Evolutionary conservation across 2,113 vertebrate genomes (phyloP).

Genomic region (Prietella phreatophila): DNA sequence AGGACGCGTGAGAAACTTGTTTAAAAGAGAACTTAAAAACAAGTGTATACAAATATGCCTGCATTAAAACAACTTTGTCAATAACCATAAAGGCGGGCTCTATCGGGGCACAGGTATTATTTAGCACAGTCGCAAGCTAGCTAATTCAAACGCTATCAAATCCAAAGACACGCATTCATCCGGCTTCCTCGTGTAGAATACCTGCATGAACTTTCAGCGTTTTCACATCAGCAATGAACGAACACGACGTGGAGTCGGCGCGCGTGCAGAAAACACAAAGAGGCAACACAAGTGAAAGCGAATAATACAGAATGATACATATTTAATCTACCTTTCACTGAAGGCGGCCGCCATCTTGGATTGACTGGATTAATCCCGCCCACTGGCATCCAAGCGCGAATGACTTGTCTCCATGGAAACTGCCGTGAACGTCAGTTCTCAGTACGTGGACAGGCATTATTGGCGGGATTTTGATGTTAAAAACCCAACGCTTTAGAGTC

Average conservation of each 20-base stretch:
- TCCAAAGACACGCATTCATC: constrained; percentile 42
- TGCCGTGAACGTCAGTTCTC: not conserved
- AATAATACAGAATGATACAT: not conserved
- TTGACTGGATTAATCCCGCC: constrained; percentile 42
- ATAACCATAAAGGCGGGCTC: not conserved
- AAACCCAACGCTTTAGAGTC: not conserved
- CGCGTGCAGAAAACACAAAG: not conserved
- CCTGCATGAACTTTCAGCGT: not conserved
- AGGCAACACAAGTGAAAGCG: not conserved
- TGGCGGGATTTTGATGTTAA: not conserved
- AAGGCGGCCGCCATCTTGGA: constrained; percentile 57
- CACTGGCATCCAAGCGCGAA: constrained; percentile 18
- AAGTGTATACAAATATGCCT: not conserved
- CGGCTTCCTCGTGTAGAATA: constrained; percentile 14
- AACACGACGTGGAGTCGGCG: not conserved
- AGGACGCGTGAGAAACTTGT: not conserved
- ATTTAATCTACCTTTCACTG: constrained; percentile 51
- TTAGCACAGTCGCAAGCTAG: not conserved
- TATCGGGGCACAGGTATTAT: no score
- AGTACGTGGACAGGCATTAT: constrained; percentile 2
- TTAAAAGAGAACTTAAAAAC: not conserved
- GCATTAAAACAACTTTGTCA: not conserved
- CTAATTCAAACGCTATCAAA: constrained; percentile 25
- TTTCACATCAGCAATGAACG: not conserved
- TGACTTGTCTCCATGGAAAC: constrained; percentile 23